A percentile compares a stretch with the other conserved stretches of the same genome.
phyloP scores from a whole-genome alignment of 2,113 vertebrate genomes.

The Notarius quadriscutis region DNA sequence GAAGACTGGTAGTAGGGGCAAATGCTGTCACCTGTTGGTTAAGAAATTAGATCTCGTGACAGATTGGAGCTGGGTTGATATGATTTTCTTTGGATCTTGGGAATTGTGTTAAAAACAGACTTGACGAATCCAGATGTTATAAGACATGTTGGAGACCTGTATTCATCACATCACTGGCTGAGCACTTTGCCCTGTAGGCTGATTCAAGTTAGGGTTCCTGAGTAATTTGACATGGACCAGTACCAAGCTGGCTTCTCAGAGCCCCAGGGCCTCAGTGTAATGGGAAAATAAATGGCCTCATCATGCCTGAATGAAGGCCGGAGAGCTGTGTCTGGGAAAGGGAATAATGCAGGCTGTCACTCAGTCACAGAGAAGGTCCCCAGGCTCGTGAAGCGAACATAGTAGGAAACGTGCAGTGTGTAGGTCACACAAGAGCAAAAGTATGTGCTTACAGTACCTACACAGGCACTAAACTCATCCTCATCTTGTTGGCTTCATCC shows the following conservation, averaged over 20 bases:
- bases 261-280: slow-evolving; percentile 53
- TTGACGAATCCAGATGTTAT: neutral
- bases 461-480: neutral
- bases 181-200: slow-evolving; percentile 3
- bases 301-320: slow-evolving; percentile 37
- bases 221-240: slow-evolving; percentile 6
- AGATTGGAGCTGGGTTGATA: neutral
- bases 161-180: neutral
- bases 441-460: neutral
- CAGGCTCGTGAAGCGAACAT: neutral
- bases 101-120: neutral
- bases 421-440: slow-evolving; percentile 1
- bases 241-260: slow-evolving; percentile 2
- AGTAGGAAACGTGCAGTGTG: neutral
- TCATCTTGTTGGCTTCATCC: neutral
- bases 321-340: neutral
- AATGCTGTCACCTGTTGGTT: neutral
- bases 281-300: slow-evolving; percentile 69
- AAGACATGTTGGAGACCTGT: neutral
- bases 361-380: slow-evolving; percentile 54
- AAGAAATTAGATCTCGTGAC: neutral
- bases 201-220: neutral
- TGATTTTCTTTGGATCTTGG: neutral
- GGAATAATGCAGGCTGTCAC: slow-evolving; percentile 54
- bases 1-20: too few species aligned